phyloP scores from a whole-genome alignment of 2,888 invertebrate genomes.

The Troilus luridus region DNA sequence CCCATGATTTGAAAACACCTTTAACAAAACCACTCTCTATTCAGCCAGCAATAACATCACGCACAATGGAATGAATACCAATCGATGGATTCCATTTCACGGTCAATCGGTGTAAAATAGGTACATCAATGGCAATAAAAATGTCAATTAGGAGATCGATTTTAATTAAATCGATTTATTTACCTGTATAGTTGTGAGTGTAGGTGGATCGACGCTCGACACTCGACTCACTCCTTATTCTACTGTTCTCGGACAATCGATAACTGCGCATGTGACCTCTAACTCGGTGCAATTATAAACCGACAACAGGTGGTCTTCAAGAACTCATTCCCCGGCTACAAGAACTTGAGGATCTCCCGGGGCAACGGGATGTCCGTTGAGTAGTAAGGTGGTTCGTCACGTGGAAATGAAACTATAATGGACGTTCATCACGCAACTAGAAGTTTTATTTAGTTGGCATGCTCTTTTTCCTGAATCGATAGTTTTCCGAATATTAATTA shows the following conservation, averaged over 20 bases:
- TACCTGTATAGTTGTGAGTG: too few species aligned
- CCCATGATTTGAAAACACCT: background rate
- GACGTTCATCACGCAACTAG: background rate
- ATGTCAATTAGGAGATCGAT: background rate
- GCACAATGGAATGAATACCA: background rate
- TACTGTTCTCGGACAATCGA: background rate
- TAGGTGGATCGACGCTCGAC: background rate
- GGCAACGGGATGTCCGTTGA: background rate
- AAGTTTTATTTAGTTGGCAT: background rate
- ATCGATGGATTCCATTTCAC: background rate
- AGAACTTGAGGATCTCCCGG: background rate
- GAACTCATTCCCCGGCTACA: background rate
- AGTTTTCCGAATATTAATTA: background rate
- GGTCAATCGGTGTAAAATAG: background rate
- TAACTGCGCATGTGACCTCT: constrained; percentile 43
- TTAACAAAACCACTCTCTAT: background rate
- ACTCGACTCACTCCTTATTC: background rate
- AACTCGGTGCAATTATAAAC: constrained; percentile 9
- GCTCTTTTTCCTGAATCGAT: background rate
- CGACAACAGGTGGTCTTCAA: constrained; percentile 3
- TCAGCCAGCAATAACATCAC: background rate
- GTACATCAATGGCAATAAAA: background rate
- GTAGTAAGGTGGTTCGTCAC: background rate
- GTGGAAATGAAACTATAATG: background rate
- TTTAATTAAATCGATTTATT: background rate